phyloP scores from a whole-genome alignment of 2,113 vertebrate genomes.

The Neolamprologus caudopunctatus region DNA sequence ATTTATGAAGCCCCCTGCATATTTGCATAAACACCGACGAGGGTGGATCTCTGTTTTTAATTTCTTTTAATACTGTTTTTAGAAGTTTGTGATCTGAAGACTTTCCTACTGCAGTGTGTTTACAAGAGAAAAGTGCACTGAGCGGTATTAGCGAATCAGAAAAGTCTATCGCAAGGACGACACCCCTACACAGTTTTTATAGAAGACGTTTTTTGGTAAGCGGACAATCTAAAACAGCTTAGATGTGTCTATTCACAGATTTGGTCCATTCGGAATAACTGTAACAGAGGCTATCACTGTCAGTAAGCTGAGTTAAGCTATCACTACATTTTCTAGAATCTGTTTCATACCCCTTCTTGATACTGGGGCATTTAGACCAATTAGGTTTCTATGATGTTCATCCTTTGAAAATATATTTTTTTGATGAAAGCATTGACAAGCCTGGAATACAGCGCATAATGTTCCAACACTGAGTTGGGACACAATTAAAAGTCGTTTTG shows the following conservation, averaged over 20 bases:
- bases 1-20: slow-evolving; percentile 75
- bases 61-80: slow-evolving; percentile 32
- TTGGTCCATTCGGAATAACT: neutral
- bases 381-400: slow-evolving; percentile 1
- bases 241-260: neutral
- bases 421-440: slow-evolving; percentile 33
- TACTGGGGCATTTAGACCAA: neutral
- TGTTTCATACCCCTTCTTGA: neutral
- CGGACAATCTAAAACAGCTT: neutral
- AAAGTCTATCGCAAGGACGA: neutral
- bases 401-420: slow-evolving; percentile 30
- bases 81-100: neutral
- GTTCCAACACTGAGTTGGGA: slow-evolving; percentile 36
- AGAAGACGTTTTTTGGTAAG: neutral
- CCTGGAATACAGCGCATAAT: slow-evolving; percentile 13
- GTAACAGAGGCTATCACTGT: neutral
- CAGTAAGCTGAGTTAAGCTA: neutral
- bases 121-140: neutral
- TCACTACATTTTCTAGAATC: neutral
- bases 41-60: neutral
- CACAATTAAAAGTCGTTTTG: slow-evolving; percentile 67
- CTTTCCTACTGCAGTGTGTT: neutral
- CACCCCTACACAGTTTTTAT: neutral
- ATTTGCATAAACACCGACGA: slow-evolving; percentile 8
- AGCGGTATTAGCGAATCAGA: neutral